A percentile compares a stretch with the other conserved stretches of the same genome.
Evolutionary conservation across 1,140 invertebrate species (phyloP).

Genomic region (Stegodyphus mimosarum): DNA sequence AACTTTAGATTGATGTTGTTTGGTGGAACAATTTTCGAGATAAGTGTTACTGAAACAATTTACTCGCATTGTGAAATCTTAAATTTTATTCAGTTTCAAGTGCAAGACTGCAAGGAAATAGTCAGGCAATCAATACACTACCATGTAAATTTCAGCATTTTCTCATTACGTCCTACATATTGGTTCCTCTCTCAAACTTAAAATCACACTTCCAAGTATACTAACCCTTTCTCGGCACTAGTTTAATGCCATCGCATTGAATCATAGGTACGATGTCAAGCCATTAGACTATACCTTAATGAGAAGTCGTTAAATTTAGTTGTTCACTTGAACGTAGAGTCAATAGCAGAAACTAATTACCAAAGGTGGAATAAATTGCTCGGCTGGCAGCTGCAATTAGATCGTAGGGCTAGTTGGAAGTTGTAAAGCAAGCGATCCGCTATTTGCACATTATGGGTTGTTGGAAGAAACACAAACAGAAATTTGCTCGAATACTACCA

Average conservation of each 20-base stretch:
- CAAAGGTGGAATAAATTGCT: constrained; percentile 31
- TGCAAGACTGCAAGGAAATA: no score
- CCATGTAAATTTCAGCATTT: not conserved
- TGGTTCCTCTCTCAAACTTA: not conserved
- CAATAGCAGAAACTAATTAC: constrained; percentile 48
- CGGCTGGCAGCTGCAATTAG: constrained; percentile 23
- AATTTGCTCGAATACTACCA: not conserved
- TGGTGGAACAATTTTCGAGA: no score
- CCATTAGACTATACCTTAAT: constrained; percentile 25
- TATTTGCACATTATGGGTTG: not conserved
- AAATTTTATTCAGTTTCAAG: no score
- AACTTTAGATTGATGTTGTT: no score
- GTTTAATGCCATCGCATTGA: constrained; percentile 25
- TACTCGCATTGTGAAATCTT: no score
- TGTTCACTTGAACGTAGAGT: constrained; percentile 19
- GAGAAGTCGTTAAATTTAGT: constrained; percentile 42
- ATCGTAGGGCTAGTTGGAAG: constrained; percentile 11
- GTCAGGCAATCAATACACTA: no score
- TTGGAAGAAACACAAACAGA: not conserved
- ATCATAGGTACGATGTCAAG: constrained; percentile 8
- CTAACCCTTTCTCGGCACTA: not conserved
- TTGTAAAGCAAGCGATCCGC: constrained; percentile 19
- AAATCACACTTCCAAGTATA: not conserved
- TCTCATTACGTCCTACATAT: constrained; percentile 4
- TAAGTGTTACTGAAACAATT: no score